Percentiles rank a stretch among this genome's conserved stretches.
phyloP scores from a whole-genome alignment of 2,888 invertebrate genomes.

The Oscheius sp. region DNA sequence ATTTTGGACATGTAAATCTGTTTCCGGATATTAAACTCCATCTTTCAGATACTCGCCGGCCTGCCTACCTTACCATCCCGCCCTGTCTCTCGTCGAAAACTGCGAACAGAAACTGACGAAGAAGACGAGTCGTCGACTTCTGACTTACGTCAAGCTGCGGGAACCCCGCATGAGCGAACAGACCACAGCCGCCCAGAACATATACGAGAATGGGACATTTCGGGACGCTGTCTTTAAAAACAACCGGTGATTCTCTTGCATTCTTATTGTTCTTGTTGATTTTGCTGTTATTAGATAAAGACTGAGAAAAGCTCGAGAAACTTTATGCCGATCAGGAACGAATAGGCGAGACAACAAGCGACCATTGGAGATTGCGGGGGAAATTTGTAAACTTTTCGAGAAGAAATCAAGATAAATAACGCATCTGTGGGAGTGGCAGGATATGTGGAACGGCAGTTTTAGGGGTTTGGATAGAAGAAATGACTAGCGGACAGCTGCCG shows the following conservation, averaged over 20 bases:
- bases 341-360: no score
- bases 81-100: conserved; percentile 84
- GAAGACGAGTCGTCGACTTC: conserved; percentile 57
- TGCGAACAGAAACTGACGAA: conserved; percentile 86
- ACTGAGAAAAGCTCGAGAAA: neutral
- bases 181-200: conserved; percentile 28
- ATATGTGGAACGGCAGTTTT: no score
- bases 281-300: neutral
- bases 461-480: neutral
- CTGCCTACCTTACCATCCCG: conserved; percentile 85
- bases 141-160: conserved; percentile 61
- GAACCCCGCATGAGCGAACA: conserved; percentile 38
- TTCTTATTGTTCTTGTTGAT: neutral
- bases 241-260: neutral
- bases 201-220: conserved; percentile 27
- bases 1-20: conserved; percentile 80
- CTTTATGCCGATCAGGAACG: no score
- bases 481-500: conserved; percentile 16
- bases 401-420: no score
- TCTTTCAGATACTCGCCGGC: conserved; percentile 75
- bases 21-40: neutral
- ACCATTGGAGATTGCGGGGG: no score
- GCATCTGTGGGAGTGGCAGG: no score
- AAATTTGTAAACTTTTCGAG: no score
- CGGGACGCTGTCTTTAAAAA: conserved; percentile 30